phyloP scores from a whole-genome alignment of 2,113 vertebrate genomes.

The Coturnix japonica region DNA sequence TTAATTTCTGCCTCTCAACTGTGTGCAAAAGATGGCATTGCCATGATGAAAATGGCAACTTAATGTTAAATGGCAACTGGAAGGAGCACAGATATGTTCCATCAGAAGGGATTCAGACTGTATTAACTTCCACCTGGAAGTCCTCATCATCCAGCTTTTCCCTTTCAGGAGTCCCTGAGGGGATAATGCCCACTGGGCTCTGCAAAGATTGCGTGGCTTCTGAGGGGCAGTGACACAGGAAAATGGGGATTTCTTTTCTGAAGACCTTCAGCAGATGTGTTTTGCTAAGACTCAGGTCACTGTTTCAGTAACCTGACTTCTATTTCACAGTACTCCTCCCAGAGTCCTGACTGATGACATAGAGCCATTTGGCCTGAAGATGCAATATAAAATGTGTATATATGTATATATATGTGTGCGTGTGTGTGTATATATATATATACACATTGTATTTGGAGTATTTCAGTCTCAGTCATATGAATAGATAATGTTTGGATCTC shows the following conservation, averaged over 20 bases:
- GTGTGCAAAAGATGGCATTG: fast-evolving
- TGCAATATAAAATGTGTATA: not conserved
- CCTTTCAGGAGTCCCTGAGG: fast-evolving
- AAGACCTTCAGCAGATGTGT: not conserved
- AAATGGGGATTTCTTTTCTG: not conserved
- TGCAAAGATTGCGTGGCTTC: not conserved
- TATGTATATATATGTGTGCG: not conserved
- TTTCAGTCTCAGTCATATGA: not conserved
- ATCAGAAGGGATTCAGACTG: not conserved
- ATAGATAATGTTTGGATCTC: not conserved
- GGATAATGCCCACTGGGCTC: not conserved
- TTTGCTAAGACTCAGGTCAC: not conserved
- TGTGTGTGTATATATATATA: not conserved
- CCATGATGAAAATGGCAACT: not conserved
- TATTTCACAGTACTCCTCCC: fast-evolving
- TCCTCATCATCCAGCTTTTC: not conserved
- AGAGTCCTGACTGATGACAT: not conserved
- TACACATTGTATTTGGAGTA: not conserved
- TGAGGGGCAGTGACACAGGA: not conserved
- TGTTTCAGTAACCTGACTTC: not conserved
- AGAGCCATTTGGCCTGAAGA: not conserved
- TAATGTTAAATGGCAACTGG: not conserved
- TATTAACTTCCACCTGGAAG: not conserved
- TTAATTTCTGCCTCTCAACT: not conserved
- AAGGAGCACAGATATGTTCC: not conserved